Base-by-base conservation (phyloP, 2,113 vertebrate genomes). In the Cichladusa arquata region DNA sequence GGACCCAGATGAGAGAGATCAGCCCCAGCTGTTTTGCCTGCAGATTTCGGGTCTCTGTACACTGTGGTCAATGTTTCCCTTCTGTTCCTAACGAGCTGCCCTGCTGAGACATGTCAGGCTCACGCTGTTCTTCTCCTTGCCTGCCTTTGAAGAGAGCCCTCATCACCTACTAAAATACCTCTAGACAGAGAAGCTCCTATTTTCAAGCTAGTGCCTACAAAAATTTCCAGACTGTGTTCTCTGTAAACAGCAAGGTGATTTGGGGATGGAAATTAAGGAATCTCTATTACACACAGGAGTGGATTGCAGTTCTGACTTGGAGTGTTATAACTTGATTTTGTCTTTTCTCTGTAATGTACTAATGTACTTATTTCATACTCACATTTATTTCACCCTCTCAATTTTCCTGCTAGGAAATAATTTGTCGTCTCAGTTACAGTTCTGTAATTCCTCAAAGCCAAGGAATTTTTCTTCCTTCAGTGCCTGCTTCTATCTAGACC, bases 241-340 rank as follows among this genome's bases (percentile, higher is more conserved):
- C 47, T 81, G 44, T 50, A 64, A 70, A 36, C 23, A 74, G 31
- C 10, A 11, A 3, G 14, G 25, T 61, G 34, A 12, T 34, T 45
- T 42, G 23, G 51, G 12, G 4, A 22, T 11, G 36, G 34, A n/a
- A 78, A 31, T 19, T 19, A 31, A 16, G 24, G 33, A 33, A 65
- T 67, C 31, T 42, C 4, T 31, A 1, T 22, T 15, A 51, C 0
- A 0, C 12, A 17, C 8, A 13, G 26, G 18, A 73, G 14, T 6
- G 3, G 20, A 14, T 31, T 42, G 12, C 6, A 44, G 10, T 56
- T 50, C 26, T 38, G 31, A 38, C 44, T 45, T n/a, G 6, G 14
- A 58, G 10, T 9, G 16, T 67, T 72, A 33, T 1, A 36, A 16
- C 24, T 26, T 54, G 29, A 17, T 23, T 50, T 78, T 62, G 12